Conservation (phyloP, 2,888 invertebrate genomes). For the Tillus elongatus region DNA sequence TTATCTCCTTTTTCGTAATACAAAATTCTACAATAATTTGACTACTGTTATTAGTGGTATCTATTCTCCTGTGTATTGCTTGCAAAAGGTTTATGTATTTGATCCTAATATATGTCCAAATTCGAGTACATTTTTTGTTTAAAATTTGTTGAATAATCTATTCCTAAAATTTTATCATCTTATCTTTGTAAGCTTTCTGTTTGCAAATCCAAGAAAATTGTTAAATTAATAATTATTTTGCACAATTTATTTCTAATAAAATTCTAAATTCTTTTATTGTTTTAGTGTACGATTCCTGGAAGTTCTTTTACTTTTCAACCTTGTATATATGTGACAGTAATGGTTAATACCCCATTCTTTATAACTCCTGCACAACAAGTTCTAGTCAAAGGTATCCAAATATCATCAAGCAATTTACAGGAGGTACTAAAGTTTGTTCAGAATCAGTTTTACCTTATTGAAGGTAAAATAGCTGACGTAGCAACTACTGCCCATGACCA, state of each 20-base stretch:
- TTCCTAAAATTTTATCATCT: no score
- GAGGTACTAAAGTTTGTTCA: constrained; percentile 50
- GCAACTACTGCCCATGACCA: constrained; percentile 48
- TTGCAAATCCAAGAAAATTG: no score
- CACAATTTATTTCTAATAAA: no score
- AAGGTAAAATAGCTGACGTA: constrained; percentile 51
- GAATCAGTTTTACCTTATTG: constrained; percentile 50
- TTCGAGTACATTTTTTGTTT: no score
- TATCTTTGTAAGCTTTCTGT: no score
- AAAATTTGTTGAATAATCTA: no score
- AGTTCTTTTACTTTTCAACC: constrained; percentile 53
- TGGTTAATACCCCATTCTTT: constrained; percentile 68
- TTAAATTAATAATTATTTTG: no score
- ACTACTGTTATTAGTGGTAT: no score
- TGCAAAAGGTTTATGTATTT: no score
- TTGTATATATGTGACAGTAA: constrained; percentile 62
- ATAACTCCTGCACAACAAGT: constrained; percentile 63
- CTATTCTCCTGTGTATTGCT: no score
- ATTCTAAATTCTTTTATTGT: constrained; percentile 26
- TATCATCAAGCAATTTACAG: constrained; percentile 51
- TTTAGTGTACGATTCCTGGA: constrained; percentile 61
- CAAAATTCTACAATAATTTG: constrained; percentile 5
- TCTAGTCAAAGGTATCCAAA: constrained; percentile 58
- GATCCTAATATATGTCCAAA: no score
- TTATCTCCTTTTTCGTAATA: no score